Conservation (phyloP, 1,140 invertebrate species). For the Episyrphus balteatus region DNA sequence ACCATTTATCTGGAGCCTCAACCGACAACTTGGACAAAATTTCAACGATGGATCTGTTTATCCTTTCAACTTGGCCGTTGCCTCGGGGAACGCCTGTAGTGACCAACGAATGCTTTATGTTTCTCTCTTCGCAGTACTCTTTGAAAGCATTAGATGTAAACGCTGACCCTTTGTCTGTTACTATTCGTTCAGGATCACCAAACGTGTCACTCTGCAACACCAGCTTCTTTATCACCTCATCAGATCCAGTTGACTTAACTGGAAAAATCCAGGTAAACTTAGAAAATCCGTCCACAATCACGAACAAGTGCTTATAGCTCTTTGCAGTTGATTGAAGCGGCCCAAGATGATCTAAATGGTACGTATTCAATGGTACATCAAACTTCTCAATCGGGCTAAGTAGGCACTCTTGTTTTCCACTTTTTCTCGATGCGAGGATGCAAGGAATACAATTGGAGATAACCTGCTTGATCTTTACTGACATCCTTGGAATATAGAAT, state of each 20-base stretch:
- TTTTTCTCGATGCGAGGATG: slow-evolving; percentile 17
- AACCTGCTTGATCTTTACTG: slow-evolving; percentile 21
- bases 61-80: no score
- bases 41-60: no score
- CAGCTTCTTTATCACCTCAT: slow-evolving; percentile 12
- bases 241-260: background rate
- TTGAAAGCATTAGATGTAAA: background rate
- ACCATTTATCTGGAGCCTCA: no score
- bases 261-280: slow-evolving; percentile 3
- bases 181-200: slow-evolving; percentile 12
- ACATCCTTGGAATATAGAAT: slow-evolving; percentile 31
- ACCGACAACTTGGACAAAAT: no score
- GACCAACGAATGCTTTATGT: no score
- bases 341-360: slow-evolving; percentile 12
- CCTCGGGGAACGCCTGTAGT: no score
- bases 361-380: slow-evolving; percentile 16
- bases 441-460: slow-evolving; percentile 29
- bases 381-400: slow-evolving; percentile 23
- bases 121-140: no score
- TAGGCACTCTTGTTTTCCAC: slow-evolving; percentile 35
- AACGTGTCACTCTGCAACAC: no score
- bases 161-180: slow-evolving; percentile 7
- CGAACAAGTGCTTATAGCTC: slow-evolving; percentile 21
- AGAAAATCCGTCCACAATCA: slow-evolving; percentile 19
- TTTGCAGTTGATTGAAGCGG: slow-evolving; percentile 20